Conservation (phyloP, 2,113 vertebrate genomes). For the Syngnathus scovelli region DNA sequence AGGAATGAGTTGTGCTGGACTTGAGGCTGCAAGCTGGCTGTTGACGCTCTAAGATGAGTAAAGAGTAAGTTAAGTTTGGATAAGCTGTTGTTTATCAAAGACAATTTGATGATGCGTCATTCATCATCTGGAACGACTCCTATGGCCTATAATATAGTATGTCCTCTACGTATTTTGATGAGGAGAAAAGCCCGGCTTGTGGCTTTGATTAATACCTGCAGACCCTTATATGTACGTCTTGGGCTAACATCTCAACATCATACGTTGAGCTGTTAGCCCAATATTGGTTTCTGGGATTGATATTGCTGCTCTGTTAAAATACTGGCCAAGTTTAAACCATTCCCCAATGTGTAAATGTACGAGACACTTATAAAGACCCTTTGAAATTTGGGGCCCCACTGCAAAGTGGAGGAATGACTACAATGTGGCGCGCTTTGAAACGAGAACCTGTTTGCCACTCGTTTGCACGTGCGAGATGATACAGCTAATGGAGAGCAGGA, state of each 20-base stretch:
- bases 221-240: constrained; percentile 31
- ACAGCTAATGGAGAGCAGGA: constrained; percentile 65
- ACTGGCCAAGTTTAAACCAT: constrained; percentile 69
- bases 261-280: constrained; percentile 65
- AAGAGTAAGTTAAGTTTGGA: constrained; percentile 37
- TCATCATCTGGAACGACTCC: constrained; percentile 50
- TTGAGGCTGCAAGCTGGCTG: constrained; percentile 49
- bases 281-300: constrained; percentile 67
- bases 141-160: constrained; percentile 34
- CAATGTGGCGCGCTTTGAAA: constrained; percentile 66
- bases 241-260: constrained; percentile 34
- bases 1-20: constrained; percentile 43
- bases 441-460: constrained; percentile 74
- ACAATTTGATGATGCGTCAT: constrained; percentile 47
- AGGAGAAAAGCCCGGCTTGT: constrained; percentile 31
- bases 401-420: constrained; percentile 59
- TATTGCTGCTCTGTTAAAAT: constrained; percentile 62
- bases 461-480: constrained; percentile 62
- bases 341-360: constrained; percentile 73
- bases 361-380: constrained; percentile 71
- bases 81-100: constrained; percentile 33
- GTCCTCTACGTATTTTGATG: constrained; percentile 22
- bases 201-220: constrained; percentile 72
- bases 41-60: constrained; percentile 35
- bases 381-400: constrained; percentile 62